These are phyloP conservation scores for Drosophila flavopinicola DNA, from an alignment of 2,888 invertebrate species.

Conservation along the genomic window DNA sequence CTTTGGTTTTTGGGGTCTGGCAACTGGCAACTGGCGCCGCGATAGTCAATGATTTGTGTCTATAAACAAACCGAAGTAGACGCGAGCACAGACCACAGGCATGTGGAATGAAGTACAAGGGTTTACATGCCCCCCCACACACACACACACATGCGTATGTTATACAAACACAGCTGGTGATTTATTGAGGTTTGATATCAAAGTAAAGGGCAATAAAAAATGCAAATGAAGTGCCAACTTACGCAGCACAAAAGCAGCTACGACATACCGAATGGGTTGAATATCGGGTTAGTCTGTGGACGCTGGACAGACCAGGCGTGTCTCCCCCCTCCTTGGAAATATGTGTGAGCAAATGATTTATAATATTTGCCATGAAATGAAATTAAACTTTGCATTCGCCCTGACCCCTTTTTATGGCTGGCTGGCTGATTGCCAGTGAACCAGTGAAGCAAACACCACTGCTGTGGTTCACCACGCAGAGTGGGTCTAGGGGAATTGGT, in stretches of 20 bases:
- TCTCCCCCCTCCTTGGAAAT: conserved; percentile 42
- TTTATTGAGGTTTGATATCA: conserved; percentile 81
- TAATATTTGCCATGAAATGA: conserved; percentile 77
- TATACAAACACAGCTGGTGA: conserved; percentile 78
- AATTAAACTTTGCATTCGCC: conserved; percentile 74
- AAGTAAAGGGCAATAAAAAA: conserved; percentile 82
- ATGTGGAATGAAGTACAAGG: conserved; percentile 62
- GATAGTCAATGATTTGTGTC: conserved; percentile 77
- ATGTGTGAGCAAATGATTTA: conserved; percentile 73
- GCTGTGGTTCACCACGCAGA: conserved; percentile 9
- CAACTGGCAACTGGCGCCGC: conserved; percentile 66
- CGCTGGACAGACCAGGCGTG: conserved; percentile 45
- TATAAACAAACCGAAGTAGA: conserved; percentile 56
- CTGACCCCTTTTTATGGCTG: conserved; percentile 67
- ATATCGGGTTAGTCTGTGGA: conserved; percentile 40
- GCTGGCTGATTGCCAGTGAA: conserved; percentile 5
- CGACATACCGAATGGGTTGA: conserved; percentile 23
- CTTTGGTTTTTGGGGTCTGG: background rate
- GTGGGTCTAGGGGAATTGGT: too few species aligned
- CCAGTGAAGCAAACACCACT: conserved; percentile 1
- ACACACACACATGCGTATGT: conserved; percentile 27
- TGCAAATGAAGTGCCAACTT: conserved; percentile 82
- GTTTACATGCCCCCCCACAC: conserved; percentile 29
- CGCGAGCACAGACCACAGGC: conserved; percentile 60
- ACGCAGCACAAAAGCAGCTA: conserved; percentile 67